These are phyloP conservation scores for Callopanchax toddi DNA, from an alignment of 2,113 vertebrate genomes.

Conservation along the genomic window DNA sequence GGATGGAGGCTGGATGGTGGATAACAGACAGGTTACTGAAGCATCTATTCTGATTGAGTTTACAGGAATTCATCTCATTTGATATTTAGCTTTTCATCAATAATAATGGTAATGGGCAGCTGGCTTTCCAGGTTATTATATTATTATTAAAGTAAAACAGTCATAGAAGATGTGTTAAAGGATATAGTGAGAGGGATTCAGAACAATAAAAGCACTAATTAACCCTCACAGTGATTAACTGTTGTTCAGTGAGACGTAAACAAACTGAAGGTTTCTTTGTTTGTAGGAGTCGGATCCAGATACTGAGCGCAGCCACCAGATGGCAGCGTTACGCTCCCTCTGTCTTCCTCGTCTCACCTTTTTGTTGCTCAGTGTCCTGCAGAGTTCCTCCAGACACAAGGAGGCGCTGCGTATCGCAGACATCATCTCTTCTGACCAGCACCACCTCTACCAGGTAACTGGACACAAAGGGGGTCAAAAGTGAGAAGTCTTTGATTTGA, in stretches of 20 bases:
- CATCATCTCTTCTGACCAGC: slow-evolving; percentile 90
- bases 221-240: no score
- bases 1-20: slow-evolving; percentile 98
- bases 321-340: slow-evolving; percentile 86
- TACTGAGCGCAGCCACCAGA: slow-evolving; percentile 88
- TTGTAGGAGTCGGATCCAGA: slow-evolving; percentile 88
- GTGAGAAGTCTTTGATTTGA: no score
- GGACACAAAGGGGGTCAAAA: neutral
- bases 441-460: slow-evolving; percentile 86
- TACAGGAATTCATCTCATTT: no score
- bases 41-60: no score
- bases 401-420: slow-evolving; percentile 93
- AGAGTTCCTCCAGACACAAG: slow-evolving; percentile 89
- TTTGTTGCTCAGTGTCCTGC: slow-evolving; percentile 89
- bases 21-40: slow-evolving; percentile 88
- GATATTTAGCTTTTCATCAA: no score
- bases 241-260: neutral
- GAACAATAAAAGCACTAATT: no score
- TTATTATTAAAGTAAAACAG: no score
- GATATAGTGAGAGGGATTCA: no score
- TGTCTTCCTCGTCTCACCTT: slow-evolving; percentile 93
- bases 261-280: slow-evolving; percentile 1
- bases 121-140: no score
- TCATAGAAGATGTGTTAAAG: no score
- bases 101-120: neutral